Evolutionary conservation across 2,888 invertebrate genomes (phyloP), one percentile per base, ranked within the genome.

Genomic region (Latrodectus elegans): DNA sequence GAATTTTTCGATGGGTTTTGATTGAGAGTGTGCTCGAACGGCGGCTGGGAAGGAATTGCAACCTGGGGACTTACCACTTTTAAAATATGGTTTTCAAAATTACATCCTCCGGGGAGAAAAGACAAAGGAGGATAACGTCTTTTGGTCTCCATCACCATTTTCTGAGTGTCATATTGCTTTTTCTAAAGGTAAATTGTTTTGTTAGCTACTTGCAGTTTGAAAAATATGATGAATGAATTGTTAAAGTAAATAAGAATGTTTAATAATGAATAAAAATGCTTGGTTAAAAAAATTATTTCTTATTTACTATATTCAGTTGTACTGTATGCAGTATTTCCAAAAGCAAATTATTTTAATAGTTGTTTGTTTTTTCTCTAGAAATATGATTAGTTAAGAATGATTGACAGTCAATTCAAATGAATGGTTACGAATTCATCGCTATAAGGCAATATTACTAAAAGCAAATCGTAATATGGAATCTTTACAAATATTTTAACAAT

Each of bases 141-240:
- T 83, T 70, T 60, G 76, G 71, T 9, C 83, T 83, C n/a, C 83
- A 83, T 51, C 76, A 83, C 26, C 76, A 76, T 8, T 51, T 83
- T 52, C 2, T 76, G 17, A 71, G 76, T 60, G 68, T 64, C 51
- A 17, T 83, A 11, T 17, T 83, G 14, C 17, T 76, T 15, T 71
- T 83, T 60, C 38, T 71, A 22, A 83, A 83, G 83, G 83, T 83
- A 83, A 82, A 49, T 51, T 64, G 11, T 64, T 64, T 64, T 12
- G 64, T 11, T 17, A 15, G 15, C 64, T 64, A 17, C 8, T 17
- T 64, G 1, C 8, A 64, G 64, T 64, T 64, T 64, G n/a, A 15
- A 15, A 9, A 14, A 64, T 64, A 14, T 9, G 14, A 64, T 64
- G 8, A n/a, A n/a, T 11, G 17, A 8, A 15, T 17, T n/a, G n/a